Conservation (phyloP, 2,888 invertebrate species). For the Ophioninae sp. region DNA sequence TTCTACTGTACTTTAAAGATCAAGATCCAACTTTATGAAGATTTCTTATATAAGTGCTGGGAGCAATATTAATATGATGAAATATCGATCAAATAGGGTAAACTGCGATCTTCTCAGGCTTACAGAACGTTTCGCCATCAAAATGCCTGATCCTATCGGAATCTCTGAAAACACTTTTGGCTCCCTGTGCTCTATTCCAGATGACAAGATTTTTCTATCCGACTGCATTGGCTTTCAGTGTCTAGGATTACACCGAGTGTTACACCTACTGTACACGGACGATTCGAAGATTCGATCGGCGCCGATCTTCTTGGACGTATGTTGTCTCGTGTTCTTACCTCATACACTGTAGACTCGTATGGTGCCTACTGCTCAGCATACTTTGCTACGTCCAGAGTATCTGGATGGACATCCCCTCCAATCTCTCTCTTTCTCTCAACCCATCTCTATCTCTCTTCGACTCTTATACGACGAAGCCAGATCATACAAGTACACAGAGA, state of each 20-base stretch:
- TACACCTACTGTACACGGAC: slow-evolving; percentile 32
- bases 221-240: background rate
- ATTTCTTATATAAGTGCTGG: no score
- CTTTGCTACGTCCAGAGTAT: slow-evolving; percentile 44
- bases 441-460: slow-evolving; percentile 27
- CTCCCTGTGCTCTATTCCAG: background rate
- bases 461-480: slow-evolving; percentile 6
- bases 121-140: no score
- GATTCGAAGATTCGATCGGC: slow-evolving; percentile 56
- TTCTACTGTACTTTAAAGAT: no score
- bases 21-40: no score
- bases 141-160: background rate
- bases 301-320: slow-evolving; percentile 45
- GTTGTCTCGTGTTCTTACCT: slow-evolving; percentile 37
- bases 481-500: slow-evolving; percentile 37
- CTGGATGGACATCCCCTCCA: slow-evolving; percentile 39
- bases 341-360: background rate
- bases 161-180: background rate
- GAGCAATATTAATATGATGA: no score
- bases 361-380: slow-evolving; percentile 26
- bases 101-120: no score
- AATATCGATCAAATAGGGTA: no score
- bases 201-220: slow-evolving; percentile 25
- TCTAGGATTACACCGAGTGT: slow-evolving; percentile 25
- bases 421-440: slow-evolving; percentile 3